Conservation (phyloP, 2,888 invertebrate species). For the Limnephilus rhombicus region DNA sequence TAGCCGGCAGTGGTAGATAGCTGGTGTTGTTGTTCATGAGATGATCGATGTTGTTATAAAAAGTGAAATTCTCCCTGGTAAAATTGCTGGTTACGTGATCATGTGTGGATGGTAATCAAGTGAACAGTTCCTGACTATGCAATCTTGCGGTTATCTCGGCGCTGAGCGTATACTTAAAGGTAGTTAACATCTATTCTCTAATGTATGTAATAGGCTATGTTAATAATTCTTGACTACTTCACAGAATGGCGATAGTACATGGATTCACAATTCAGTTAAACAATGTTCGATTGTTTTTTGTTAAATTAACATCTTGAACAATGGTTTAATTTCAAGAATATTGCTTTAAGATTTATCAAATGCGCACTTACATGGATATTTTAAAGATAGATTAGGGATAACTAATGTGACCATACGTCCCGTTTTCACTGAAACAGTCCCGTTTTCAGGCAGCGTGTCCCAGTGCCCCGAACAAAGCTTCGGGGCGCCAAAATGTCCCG, state of each 20-base stretch:
- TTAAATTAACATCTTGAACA: background rate
- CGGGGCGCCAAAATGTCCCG: too few relatives aligned
- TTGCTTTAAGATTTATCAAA: background rate
- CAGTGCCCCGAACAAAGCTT: too few relatives aligned
- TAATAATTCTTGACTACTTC: background rate
- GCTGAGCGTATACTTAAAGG: background rate
- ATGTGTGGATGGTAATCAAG: slow-evolving; percentile 1
- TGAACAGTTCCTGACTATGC: background rate
- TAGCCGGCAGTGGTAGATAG: background rate
- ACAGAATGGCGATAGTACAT: background rate
- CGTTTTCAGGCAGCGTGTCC: too few relatives aligned
- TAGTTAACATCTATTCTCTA: background rate
- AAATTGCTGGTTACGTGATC: background rate
- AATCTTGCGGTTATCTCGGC: background rate
- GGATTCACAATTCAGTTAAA: background rate
- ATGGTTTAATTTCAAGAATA: background rate
- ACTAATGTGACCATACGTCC: too few relatives aligned
- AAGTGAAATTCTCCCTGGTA: background rate
- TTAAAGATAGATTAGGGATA: background rate
- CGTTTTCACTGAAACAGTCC: too few relatives aligned
- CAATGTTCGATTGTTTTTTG: background rate
- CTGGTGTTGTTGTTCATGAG: background rate
- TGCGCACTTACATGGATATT: background rate
- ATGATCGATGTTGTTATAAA: slow-evolving; percentile 1
- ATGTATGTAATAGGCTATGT: background rate